Evolutionary conservation across 2,888 invertebrate species (phyloP).

Genomic region (Caenorhabditis drosophilae): DNA sequence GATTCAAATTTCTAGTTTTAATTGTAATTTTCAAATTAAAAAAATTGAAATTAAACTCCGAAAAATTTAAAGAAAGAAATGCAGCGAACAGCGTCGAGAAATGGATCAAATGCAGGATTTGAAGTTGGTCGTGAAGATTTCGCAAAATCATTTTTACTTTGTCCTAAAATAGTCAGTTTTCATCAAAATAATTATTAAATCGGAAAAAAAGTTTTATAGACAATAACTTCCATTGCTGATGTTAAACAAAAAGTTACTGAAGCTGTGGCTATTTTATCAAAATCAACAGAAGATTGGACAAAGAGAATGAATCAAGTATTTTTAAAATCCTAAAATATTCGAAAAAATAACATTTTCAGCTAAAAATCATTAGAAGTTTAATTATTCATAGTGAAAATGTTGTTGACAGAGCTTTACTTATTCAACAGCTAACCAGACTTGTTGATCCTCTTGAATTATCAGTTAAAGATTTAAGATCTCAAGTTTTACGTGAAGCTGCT

Average conservation of each 20-base stretch:
- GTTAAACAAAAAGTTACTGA: slow-evolving; percentile 9
- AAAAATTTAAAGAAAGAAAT: too few relatives aligned
- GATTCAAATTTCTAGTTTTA: too few relatives aligned
- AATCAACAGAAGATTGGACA: slow-evolving; percentile 27
- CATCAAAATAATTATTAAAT: not conserved
- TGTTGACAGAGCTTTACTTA: slow-evolving; percentile 10
- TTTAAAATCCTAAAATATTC: not conserved
- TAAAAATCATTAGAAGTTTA: slow-evolving; percentile 18
- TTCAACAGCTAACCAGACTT: slow-evolving; percentile 9
- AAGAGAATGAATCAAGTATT: slow-evolving; percentile 17
- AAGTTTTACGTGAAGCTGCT: slow-evolving; percentile 28
- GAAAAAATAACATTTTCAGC: slow-evolving; percentile 7
- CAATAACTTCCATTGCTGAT: slow-evolving; percentile 4
- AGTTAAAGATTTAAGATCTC: slow-evolving; percentile 27
- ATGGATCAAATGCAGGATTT: slow-evolving; percentile 12
- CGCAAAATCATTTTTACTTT: slow-evolving; percentile 11
- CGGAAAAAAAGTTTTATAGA: slow-evolving; percentile 1
- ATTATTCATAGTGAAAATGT: slow-evolving; percentile 17
- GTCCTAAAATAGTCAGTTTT: slow-evolving; percentile 15
- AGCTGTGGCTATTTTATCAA: slow-evolving; percentile 8
- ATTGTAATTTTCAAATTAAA: too few relatives aligned
- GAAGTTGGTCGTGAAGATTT: slow-evolving; percentile 20
- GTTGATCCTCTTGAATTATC: slow-evolving; percentile 31
- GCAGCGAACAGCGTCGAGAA: slow-evolving; percentile 10
- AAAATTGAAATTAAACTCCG: too few relatives aligned